Evolutionary conservation across 2,797 vertebrate genomes (phyloP).

Genomic region (Glossophaga mutica): DNA sequence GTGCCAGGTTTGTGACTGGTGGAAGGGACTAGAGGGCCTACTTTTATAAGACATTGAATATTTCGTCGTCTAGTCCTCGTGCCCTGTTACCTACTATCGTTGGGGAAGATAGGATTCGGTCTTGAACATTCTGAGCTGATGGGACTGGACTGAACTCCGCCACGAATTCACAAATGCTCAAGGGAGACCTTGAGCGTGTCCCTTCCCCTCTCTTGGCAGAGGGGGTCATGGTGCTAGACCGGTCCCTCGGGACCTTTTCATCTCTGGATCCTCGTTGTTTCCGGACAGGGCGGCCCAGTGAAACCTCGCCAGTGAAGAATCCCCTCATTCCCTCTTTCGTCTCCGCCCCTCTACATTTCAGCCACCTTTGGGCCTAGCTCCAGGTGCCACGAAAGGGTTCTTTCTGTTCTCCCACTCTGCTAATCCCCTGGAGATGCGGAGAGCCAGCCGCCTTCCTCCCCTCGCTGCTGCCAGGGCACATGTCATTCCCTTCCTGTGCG

Average conservation of each 20-base stretch:
- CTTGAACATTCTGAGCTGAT: not conserved
- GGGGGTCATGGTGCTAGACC: not conserved
- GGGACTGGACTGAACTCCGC: not conserved
- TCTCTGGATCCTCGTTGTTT: not conserved
- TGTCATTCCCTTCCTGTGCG: not conserved
- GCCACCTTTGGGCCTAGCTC: not conserved
- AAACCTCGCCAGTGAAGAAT: not conserved
- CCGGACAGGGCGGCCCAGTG: not conserved
- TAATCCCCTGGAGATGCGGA: not conserved
- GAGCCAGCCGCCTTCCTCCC: no score
- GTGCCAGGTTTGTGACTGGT: no score
- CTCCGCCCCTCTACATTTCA: not conserved
- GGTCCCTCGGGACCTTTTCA: not conserved
- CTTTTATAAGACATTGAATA: not conserved
- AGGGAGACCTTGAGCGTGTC: not conserved
- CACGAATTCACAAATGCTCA: not conserved
- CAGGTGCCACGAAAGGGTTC: not conserved
- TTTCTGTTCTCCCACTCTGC: no score
- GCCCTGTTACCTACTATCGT: not conserved
- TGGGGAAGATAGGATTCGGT: not conserved
- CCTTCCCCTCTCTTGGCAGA: not conserved
- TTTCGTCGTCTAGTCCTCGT: not conserved
- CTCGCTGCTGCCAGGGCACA: rapidly evolving
- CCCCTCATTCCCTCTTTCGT: not conserved
- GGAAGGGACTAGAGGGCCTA: not conserved